Conservation (phyloP, 1,140 invertebrate genomes). For the Platorchestia sp. region DNA sequence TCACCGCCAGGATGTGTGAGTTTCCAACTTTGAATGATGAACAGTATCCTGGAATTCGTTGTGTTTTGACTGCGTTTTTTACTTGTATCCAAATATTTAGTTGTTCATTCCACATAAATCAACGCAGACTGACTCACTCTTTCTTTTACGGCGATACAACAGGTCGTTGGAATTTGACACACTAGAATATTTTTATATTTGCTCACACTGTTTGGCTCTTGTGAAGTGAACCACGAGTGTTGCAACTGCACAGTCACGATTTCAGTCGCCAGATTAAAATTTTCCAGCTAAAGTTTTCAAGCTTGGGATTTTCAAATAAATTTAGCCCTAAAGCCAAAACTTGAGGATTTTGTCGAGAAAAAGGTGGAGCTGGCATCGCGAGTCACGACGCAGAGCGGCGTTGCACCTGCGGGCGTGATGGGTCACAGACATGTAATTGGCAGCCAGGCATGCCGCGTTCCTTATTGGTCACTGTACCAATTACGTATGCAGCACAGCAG, state of each 20-base stretch:
- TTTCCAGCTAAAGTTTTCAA: too few relatives aligned
- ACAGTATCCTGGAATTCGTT: neutral
- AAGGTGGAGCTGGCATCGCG: too few relatives aligned
- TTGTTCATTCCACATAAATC: too few relatives aligned
- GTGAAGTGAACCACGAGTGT: neutral
- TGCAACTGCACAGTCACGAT: too few relatives aligned
- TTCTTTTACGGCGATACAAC: neutral
- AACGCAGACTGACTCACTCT: neutral
- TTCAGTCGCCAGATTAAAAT: too few relatives aligned
- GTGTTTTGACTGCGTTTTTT: neutral
- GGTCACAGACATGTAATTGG: slow-evolving; percentile 44
- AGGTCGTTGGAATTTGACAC: neutral
- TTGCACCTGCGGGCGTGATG: slow-evolving; percentile 22
- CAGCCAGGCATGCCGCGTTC: neutral
- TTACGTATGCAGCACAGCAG: neutral
- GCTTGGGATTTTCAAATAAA: too few relatives aligned
- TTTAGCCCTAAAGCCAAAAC: too few relatives aligned
- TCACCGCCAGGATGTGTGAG: neutral
- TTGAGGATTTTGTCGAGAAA: too few relatives aligned
- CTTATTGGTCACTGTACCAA: neutral
- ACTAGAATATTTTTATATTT: neutral
- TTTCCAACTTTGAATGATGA: neutral
- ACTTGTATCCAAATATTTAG: neutral
- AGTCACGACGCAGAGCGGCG: neutral
- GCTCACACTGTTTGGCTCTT: neutral